Evolutionary conservation across 1,140 invertebrate genomes (phyloP).

Genomic region (Thereuonema tuberculata): DNA sequence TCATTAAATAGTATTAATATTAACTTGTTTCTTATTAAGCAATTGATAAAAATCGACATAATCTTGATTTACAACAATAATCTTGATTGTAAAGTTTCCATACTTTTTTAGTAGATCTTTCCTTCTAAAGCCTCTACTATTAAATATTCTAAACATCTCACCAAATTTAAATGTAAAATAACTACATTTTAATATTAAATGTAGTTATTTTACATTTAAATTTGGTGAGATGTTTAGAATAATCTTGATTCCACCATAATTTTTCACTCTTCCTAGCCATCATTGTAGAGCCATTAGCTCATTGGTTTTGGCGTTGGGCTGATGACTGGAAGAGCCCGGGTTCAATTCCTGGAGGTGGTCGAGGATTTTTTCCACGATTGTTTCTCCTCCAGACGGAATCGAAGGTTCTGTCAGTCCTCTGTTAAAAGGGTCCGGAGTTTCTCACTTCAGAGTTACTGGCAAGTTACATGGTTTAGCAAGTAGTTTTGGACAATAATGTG

Average conservation of each 20-base stretch:
- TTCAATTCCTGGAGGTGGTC: neutral
- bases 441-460: slow-evolving; percentile 23
- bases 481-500: slow-evolving; percentile 63
- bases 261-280: neutral
- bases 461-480: slow-evolving; percentile 73
- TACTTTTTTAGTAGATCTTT: neutral
- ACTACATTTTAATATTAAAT: too few relatives aligned
- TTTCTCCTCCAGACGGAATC: slow-evolving; percentile 30
- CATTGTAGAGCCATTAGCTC: neutral
- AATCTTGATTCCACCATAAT: too few relatives aligned
- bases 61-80: neutral
- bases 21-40: neutral
- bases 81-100: neutral
- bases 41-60: neutral
- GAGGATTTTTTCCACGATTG: neutral
- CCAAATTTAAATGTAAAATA: too few relatives aligned
- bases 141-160: neutral
- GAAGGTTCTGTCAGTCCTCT: slow-evolving; percentile 49
- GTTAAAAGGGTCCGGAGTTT: slow-evolving; percentile 35
- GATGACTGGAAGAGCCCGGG: neutral
- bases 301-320: neutral
- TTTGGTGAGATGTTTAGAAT: too few relatives aligned
- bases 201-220: too few relatives aligned
- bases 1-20: neutral
- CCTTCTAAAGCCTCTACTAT: neutral